Evolutionary conservation across 2,797 vertebrate species (phyloP).

Genomic region (Chiroxiphia lanceolata): DNA sequence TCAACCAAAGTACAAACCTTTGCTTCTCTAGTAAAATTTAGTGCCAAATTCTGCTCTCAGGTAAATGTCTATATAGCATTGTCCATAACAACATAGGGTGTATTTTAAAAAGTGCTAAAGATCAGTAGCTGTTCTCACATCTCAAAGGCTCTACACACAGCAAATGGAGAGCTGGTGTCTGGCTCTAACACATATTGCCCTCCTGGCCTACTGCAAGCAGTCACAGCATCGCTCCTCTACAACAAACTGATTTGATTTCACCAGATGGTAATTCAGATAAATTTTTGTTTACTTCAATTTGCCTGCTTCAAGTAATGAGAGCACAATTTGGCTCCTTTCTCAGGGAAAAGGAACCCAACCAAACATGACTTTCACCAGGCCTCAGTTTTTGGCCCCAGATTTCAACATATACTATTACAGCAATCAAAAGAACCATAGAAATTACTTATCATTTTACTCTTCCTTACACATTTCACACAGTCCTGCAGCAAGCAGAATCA

Average conservation of each 20-base stretch:
- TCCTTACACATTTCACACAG: constrained; percentile 56
- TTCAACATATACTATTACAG: constrained; percentile 55
- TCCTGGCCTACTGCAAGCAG: neutral
- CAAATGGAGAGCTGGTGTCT: neutral
- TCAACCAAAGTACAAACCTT: constrained; percentile 26
- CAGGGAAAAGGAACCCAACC: neutral
- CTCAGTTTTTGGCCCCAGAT: constrained; percentile 11
- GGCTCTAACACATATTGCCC: fast-evolving
- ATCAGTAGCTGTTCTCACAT: neutral
- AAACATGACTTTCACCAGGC: constrained; percentile 38
- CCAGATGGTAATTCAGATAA: neutral
- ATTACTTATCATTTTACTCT: constrained; percentile 45
- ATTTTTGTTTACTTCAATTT: neutral
- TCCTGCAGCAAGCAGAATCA: constrained; percentile 49
- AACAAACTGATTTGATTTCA: neutral
- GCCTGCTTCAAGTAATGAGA: constrained; percentile 3
- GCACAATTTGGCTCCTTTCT: constrained; percentile 57
- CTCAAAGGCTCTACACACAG: neutral
- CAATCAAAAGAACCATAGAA: constrained; percentile 25
- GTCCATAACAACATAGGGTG: neutral
- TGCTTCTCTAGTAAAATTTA: constrained; percentile 1
- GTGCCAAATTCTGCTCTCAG: constrained; percentile 60
- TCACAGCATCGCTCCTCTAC: neutral
- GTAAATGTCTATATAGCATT: neutral
- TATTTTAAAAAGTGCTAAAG: neutral